Percentiles rank a stretch among this genome's conserved stretches.
Evolutionary conservation across 2,797 vertebrate species (phyloP).

Genomic region (Hydrolagus colliei): DNA sequence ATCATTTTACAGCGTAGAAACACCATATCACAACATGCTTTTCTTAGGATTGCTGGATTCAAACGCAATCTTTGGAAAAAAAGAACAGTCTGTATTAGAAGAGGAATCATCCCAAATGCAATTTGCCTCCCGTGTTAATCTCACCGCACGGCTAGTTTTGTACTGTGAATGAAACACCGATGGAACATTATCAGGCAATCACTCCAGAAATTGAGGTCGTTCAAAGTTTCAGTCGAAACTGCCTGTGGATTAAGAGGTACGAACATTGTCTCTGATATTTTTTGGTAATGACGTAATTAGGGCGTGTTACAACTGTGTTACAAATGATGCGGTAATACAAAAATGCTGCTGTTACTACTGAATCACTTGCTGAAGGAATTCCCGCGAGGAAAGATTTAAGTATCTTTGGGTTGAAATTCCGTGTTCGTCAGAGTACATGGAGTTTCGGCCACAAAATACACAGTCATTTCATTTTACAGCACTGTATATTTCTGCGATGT

Average conservation of each 20-base stretch:
- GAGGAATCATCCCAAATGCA: too few species aligned
- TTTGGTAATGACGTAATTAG: too few species aligned
- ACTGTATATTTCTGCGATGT: too few species aligned
- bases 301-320: not conserved
- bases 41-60: not conserved
- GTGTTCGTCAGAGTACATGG: too few species aligned
- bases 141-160: not conserved
- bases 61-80: not conserved
- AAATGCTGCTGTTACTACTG: not conserved
- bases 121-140: too few species aligned
- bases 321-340: not conserved
- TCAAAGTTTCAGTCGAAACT: slow-evolving; percentile 4
- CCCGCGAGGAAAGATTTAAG: too few species aligned
- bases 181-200: too few species aligned
- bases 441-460: too few species aligned
- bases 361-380: too few species aligned
- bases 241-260: not conserved
- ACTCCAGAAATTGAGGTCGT: not conserved
- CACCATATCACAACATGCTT: not conserved
- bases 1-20: not conserved
- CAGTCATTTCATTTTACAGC: too few species aligned
- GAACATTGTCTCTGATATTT: not conserved
- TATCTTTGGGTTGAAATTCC: too few species aligned
- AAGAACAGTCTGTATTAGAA: too few species aligned
- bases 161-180: not conserved